A percentile compares a stretch with the other conserved stretches of the same genome.
Evolutionary conservation across 2,888 invertebrate species (phyloP).

Genomic region (Athalia cordata): DNA sequence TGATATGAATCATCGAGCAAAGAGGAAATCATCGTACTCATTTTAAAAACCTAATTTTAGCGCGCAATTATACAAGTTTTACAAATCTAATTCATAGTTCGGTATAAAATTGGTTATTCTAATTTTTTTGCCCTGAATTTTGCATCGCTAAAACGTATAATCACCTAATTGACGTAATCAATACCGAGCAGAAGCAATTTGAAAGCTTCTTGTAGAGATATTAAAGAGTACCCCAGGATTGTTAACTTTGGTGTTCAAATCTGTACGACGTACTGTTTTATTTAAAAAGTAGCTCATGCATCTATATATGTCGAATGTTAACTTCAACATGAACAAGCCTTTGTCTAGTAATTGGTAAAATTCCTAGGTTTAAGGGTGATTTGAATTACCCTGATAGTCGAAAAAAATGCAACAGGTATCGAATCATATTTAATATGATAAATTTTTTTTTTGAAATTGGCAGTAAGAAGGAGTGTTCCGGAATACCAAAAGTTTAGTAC

Average conservation of each 20-base stretch:
- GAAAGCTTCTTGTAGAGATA: neutral
- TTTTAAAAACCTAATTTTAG: neutral
- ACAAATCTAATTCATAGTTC: neutral
- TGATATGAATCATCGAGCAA: neutral
- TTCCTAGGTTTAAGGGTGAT: slow-evolving; percentile 18
- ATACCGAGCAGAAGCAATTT: neutral
- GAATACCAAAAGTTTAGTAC: slow-evolving; percentile 18
- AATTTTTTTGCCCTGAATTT: neutral
- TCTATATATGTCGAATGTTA: slow-evolving; percentile 29
- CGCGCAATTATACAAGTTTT: neutral
- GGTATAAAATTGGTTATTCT: neutral
- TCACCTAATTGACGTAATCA: neutral
- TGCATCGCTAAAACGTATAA: neutral
- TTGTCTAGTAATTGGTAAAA: slow-evolving; percentile 30
- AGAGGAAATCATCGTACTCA: neutral
- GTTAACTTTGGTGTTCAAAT: neutral
- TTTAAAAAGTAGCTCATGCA: slow-evolving; percentile 28
- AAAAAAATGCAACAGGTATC: slow-evolving; percentile 14
- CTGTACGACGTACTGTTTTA: neutral
- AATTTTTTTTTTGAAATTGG: slow-evolving; percentile 25
- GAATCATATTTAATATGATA: slow-evolving; percentile 14
- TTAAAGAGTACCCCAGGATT: slow-evolving; percentile 9
- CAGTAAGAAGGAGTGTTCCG: slow-evolving; percentile 10
- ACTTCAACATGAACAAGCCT: slow-evolving; percentile 21
- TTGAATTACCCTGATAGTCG: slow-evolving; percentile 10